Evolutionary conservation across 2,888 invertebrate species (phyloP), one percentile per base, ranked within the genome.

Genomic region (Platypus cylindrus): DNA sequence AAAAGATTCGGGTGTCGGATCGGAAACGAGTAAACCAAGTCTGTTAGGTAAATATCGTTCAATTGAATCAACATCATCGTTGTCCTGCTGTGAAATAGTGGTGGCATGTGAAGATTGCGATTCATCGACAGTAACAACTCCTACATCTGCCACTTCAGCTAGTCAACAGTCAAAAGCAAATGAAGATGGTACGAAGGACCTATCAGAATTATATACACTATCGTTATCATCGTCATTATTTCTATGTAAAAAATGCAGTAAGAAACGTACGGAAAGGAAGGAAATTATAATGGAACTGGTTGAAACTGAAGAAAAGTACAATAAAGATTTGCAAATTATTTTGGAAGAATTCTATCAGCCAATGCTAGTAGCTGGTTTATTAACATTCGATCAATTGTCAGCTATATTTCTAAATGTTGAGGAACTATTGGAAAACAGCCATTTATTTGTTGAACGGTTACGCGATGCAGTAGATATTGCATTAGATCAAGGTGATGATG

Each of bases 281-380:
- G 91, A 94, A 66, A 93, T 91, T 20, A 82, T 94, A 32, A 83
- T 83, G 3, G 94, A 94, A 67, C 89, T 94, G 41, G 85, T 91
- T 3, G 93, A 94, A 63, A 94, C 94, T 2, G 94, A 94, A 64
- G 81, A 90, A 55, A 94, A 91, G 55, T 94, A 94, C 56, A 90
- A 91, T 13, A 71, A 91, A 34, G 94, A 94, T 61, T 66, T 94
- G 49, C 80, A 84, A 57, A 91, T 94, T 37, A 83, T 94, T 48
- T 68, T 89, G 49, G 91, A 93, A 59, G 93, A 90, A 60, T 89
- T 90, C 59, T 85, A 86, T 58, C 79, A 83, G 53, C 93, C 93
- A 0, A 91, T 94, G 84, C 67, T 89, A 49, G 84, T 89, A 22
- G 91, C 91, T 36, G 91, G 91, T 32, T 68, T 93, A 34, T 67